Conservation (phyloP, 2,797 vertebrate species). For the Malacoctenus gilli region DNA sequence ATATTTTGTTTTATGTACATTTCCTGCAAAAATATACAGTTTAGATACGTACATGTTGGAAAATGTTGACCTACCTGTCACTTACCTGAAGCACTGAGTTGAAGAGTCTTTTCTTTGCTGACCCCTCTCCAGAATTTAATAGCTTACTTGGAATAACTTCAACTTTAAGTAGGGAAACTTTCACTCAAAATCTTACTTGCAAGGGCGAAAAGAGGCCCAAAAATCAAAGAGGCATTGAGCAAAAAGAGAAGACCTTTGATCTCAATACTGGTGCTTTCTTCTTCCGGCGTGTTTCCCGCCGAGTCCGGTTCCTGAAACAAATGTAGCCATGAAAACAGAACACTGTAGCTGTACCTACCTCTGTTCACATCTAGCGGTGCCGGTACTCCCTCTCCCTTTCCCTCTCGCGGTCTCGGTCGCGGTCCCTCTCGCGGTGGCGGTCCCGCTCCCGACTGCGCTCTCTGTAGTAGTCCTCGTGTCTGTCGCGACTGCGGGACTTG, state of each 20-base stretch:
- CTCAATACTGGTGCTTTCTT: slow-evolving; percentile 2
- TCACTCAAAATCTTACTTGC: too few species aligned
- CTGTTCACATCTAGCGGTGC: slow-evolving; percentile 85
- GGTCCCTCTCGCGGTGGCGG: slow-evolving; percentile 93
- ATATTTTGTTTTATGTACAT: too few species aligned
- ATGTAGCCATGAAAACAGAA: slow-evolving; percentile 1
- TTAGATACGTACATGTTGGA: too few species aligned
- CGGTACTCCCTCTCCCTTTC: slow-evolving; percentile 96
- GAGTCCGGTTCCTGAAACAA: slow-evolving; percentile 12
- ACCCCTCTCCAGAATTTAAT: too few species aligned
- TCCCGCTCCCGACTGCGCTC: slow-evolving; percentile 97
- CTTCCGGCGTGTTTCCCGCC: slow-evolving; percentile 2
- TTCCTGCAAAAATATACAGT: slow-evolving; percentile 16
- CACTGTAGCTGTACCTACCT: slow-evolving; percentile 48
- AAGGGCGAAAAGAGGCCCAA: too few species aligned
- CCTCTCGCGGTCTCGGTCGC: slow-evolving; percentile 92
- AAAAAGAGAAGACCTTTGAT: slow-evolving; percentile 20
- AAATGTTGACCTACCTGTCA: slow-evolving; percentile 64
- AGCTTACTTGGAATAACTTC: too few species aligned
- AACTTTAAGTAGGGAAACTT: too few species aligned
- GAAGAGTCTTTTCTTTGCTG: too few species aligned
- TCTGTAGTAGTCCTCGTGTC: slow-evolving; percentile 97
- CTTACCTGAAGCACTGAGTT: slow-evolving; percentile 59
- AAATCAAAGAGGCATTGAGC: too few species aligned
- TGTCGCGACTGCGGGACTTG: slow-evolving; percentile 98